Base-by-base conservation (phyloP, 2,113 vertebrate species). In the Eulemur macaco region DNA sequence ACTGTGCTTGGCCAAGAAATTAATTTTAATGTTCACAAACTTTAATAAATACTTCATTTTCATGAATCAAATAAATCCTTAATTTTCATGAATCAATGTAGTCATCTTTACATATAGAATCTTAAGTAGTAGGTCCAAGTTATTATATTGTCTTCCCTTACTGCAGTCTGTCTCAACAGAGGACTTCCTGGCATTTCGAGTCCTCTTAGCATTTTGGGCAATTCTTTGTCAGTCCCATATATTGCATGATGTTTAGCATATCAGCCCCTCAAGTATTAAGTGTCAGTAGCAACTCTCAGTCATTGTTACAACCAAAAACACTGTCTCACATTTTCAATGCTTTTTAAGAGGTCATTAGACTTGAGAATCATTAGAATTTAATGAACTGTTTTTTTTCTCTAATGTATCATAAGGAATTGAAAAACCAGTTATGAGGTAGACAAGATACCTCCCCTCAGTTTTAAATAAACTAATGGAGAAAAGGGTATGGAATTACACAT, bases 61-160 rank as follows among this genome's bases (percentile, higher is more conserved):
- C n/a, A 39, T 77, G 20, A 95, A 34, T 95, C 69, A 83, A 42
- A 42, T 42, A 42, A 42, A 42, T 42, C 5, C 42, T 42, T 71
- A 52, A 76, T 91, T 94, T 94, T 68, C n/a, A 39, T 77, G 20
- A 95, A 34, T 95, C 69, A 83, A n/a, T 93, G 80, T 86, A 77
- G 52, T 86, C 25, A 82, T 64, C 18, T 76, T 94, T 92, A 60
- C 17, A 47, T 74, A 29, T 37, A 58, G 50, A 64, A 82, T 92
- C 20, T 77, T 78, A 71, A 84, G 11, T 92, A 58, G 56, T 74
- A 73, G 27, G 8, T 81, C n/a, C n/a, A 37, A 10, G 17, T 63
- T 90, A 76, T 25, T 87, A 21, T 31, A 54, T 45, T 87, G 27
- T 63, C 18, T 86, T 80, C 23, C 17, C 14, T 47, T 47, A 21